Evolutionary conservation across 2,113 vertebrate species (phyloP).

Genomic region (Lamprologus callipterus): DNA sequence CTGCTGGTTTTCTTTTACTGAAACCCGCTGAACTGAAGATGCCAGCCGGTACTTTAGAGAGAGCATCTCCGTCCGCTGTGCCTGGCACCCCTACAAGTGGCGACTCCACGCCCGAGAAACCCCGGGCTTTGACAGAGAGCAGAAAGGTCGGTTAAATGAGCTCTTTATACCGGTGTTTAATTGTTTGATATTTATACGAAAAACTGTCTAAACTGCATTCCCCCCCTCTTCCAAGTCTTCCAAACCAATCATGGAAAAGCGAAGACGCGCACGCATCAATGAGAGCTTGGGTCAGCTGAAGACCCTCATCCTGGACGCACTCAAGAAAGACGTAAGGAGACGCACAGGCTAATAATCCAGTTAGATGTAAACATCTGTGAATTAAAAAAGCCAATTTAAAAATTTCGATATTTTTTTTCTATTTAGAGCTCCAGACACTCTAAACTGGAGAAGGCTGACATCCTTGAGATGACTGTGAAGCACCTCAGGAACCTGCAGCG

Average conservation of each 20-base stretch:
- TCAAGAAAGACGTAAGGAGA: conserved; percentile 88
- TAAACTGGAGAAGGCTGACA: conserved; percentile 94
- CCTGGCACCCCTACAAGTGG: conserved; percentile 75
- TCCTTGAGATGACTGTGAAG: conserved; percentile 95
- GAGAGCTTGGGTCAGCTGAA: conserved; percentile 86
- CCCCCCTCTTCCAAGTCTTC: conserved; percentile 68
- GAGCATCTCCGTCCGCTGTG: conserved; percentile 75
- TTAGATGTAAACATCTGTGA: not conserved
- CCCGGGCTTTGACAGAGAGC: conserved; percentile 75
- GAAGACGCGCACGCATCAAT: conserved; percentile 84
- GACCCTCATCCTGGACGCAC: conserved; percentile 82
- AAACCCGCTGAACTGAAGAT: conserved; percentile 62
- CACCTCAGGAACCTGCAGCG: conserved; percentile 89
- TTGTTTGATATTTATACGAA: not conserved
- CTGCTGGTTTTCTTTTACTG: not conserved
- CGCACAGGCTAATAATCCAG: not conserved
- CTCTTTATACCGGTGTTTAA: not conserved
- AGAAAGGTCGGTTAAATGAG: conserved; percentile 75
- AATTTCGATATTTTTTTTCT: not conserved
- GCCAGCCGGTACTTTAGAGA: conserved; percentile 82
- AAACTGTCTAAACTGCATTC: not conserved
- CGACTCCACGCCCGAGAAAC: conserved; percentile 76
- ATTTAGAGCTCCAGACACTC: conserved; percentile 89
- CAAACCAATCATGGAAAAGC: conserved; percentile 90
- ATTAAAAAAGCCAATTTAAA: not conserved